These are phyloP conservation scores for Leptatherina wallacei DNA, from an alignment of 2,797 vertebrate species.

Conservation along the genomic window DNA sequence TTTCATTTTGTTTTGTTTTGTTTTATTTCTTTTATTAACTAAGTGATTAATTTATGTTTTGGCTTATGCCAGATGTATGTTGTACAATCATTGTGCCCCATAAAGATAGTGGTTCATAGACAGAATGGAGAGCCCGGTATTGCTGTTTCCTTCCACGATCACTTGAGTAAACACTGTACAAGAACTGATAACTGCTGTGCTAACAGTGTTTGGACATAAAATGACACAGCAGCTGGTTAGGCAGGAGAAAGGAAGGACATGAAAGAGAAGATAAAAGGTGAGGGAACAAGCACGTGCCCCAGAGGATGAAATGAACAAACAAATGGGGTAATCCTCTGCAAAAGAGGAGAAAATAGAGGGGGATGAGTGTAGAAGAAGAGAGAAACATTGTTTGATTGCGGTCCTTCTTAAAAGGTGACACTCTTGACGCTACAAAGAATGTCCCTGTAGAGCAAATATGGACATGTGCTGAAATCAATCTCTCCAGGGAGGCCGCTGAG, in stretches of 20 bases:
- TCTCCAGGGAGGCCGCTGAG: conserved; percentile 47
- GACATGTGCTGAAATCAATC: conserved; percentile 33
- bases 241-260: conserved; percentile 56
- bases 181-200: conserved; percentile 35
- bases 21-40: no score
- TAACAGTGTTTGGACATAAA: conserved; percentile 19
- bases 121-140: background rate
- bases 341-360: conserved; percentile 50
- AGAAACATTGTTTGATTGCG: conserved; percentile 60
- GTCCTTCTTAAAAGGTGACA: conserved; percentile 71
- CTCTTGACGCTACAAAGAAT: conserved; percentile 54
- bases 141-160: conserved; percentile 17
- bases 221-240: conserved; percentile 40
- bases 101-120: background rate
- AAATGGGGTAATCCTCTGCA: conserved; percentile 68
- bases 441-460: conserved; percentile 63
- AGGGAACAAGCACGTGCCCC: conserved; percentile 45
- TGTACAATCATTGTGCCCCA: no score
- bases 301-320: conserved; percentile 55
- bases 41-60: no score
- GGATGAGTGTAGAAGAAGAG: conserved; percentile 48
- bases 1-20: no score
- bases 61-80: no score
- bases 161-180: conserved; percentile 41
- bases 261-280: conserved; percentile 52